Evolutionary conservation across 1,140 invertebrate genomes (phyloP).

Genomic region (Amphibalanus amphitrite): DNA sequence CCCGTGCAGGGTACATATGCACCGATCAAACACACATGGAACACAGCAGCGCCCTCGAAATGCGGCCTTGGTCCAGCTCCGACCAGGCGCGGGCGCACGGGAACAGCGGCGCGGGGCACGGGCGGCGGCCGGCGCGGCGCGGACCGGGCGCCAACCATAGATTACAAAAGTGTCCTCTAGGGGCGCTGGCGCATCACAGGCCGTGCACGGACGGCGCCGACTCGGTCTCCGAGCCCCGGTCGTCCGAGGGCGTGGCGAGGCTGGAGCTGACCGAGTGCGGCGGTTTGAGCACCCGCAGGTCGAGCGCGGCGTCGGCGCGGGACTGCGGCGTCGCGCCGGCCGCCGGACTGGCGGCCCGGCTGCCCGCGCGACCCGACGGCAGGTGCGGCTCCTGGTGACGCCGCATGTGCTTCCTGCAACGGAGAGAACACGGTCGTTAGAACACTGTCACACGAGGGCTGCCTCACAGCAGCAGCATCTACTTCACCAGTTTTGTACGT

Average conservation of each 20-base stretch:
- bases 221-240: neutral
- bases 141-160: neutral
- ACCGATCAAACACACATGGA: neutral
- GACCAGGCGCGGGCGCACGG: neutral
- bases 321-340: no score
- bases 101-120: no score
- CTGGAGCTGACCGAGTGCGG: neutral
- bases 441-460: neutral
- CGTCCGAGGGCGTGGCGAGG: neutral
- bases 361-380: neutral
- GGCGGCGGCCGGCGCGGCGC: no score
- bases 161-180: neutral
- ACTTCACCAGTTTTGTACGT: no score
- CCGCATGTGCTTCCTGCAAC: neutral
- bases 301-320: neutral
- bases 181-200: neutral
- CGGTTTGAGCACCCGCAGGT: neutral
- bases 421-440: neutral
- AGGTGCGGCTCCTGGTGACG: neutral
- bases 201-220: neutral
- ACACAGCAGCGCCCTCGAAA: neutral
- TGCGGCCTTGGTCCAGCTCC: neutral
- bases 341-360: no score
- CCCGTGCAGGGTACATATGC: neutral
- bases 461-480: no score